Evolutionary conservation across 2,113 vertebrate genomes (phyloP), one percentile per base, ranked within the genome.

Genomic region (Ictalurus furcatus): DNA sequence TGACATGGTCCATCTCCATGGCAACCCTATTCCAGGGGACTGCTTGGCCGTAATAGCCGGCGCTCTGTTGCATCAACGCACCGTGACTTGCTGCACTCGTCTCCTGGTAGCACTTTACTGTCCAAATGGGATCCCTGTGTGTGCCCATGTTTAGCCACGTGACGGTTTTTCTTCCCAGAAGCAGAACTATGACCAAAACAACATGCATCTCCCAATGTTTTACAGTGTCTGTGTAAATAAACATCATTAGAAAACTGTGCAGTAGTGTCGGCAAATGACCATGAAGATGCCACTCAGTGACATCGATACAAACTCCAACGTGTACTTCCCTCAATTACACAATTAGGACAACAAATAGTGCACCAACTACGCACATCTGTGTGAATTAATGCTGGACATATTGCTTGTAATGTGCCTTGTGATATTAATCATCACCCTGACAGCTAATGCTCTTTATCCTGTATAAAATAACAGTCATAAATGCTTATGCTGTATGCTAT

Each of bases 1-100:
- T 95, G 92, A 95, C 93, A 95, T 89, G 88, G 92, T 89, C 90
- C 90, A 92, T 96, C 94, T 93, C 94, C 95, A 95, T 93, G 92
- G 96, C 93, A 96, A 96, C 94, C 87, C 56, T 78, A 82, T 76
- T 89, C 28, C 93, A 91, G 91, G 93, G 89, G 90, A 89, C 91
- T 69, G 54, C 80, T 92, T 90, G 92, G 90, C 93, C 90, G 90
- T 92, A 94, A 92, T 92, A 93, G 94, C 91, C 86, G 88, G 91
- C 84, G 90, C 91, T 92, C 92, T 91, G 90, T 89, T 86, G 90
- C 88, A 93, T 94, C 92, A 93, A 91, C 92, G 91, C 90, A 91
- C 84, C 93, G 95, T 88, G 93, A 86, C 91, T 92, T 91, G 0
- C 4, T 92, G 80, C 87, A 90, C 88, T 9, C 81, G 86, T 90